A percentile compares a stretch with the other conserved stretches of the same genome.
Conservation (phyloP, 1,140 invertebrate genomes). For the Bombus waltoni region DNA sequence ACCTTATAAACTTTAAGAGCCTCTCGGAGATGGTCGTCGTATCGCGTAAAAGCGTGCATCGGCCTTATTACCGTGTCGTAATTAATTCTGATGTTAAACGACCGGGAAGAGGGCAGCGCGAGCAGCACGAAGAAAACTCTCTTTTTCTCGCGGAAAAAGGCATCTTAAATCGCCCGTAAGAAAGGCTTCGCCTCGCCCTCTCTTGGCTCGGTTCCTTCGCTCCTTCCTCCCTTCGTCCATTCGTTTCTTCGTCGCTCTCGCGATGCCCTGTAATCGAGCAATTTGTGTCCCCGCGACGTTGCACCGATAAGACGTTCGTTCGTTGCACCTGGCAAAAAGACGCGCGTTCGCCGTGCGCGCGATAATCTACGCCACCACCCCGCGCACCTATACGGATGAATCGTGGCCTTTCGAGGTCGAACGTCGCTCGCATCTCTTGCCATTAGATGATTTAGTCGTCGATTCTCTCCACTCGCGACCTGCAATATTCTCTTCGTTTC, state of each 20-base stretch:
- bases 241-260: not conserved
- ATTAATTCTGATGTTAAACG: slow-evolving; percentile 52
- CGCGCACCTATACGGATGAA: slow-evolving; percentile 20
- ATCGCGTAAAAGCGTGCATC: slow-evolving; percentile 37
- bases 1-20: slow-evolving; percentile 43
- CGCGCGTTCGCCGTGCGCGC: not conserved
- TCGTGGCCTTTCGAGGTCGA: slow-evolving; percentile 8
- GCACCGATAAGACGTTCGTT: slow-evolving; percentile 5
- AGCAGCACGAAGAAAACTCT: not conserved
- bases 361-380: slow-evolving; percentile 29
- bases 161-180: slow-evolving; percentile 24
- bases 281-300: slow-evolving; percentile 21
- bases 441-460: not conserved
- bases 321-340: not conserved
- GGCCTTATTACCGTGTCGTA: slow-evolving; percentile 45
- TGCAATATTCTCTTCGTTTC: not conserved
- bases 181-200: slow-evolving; percentile 1
- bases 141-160: slow-evolving; percentile 7
- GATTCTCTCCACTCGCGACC: not conserved
- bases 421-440: slow-evolving; percentile 1
- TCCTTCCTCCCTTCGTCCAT: too few species aligned
- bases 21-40: not conserved
- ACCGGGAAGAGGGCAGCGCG: not conserved
- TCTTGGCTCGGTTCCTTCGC: not conserved
- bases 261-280: slow-evolving; percentile 12